Conservation (phyloP, 2,797 vertebrate genomes). For the Epinephelus awoara region DNA sequence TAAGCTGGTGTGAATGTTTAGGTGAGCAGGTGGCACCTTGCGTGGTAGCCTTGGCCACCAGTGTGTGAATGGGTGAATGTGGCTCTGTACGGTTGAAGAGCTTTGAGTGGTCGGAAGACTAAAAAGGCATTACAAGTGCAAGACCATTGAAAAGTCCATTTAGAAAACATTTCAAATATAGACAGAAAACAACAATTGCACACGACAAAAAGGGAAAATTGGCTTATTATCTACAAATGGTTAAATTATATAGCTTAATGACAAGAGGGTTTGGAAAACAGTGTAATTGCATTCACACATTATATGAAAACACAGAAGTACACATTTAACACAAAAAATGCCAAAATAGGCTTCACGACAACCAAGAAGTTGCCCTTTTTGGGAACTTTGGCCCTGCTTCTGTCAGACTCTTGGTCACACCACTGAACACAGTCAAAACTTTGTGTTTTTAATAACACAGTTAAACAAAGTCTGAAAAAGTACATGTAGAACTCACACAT, state of each 20-base stretch:
- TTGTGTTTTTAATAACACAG: background rate
- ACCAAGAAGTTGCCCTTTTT: constrained; percentile 6
- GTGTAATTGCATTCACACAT: background rate
- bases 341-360: background rate
- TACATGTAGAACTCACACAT: no score
- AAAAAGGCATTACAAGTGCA: no score
- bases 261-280: background rate
- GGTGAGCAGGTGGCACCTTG: no score
- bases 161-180: background rate
- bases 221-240: background rate
- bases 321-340: background rate
- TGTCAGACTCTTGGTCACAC: constrained; percentile 16
- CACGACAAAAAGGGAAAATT: no score
- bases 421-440: background rate
- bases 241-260: background rate
- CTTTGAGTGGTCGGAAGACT: no score
- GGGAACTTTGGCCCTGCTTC: constrained; percentile 3
- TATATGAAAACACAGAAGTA: background rate
- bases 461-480: background rate
- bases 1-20: no score
- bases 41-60: no score
- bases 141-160: no score
- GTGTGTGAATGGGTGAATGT: no score
- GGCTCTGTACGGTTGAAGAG: no score
- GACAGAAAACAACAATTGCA: background rate